Conservation (phyloP, 1,140 invertebrate species). For the Mizuhopecten yessoensis region DNA sequence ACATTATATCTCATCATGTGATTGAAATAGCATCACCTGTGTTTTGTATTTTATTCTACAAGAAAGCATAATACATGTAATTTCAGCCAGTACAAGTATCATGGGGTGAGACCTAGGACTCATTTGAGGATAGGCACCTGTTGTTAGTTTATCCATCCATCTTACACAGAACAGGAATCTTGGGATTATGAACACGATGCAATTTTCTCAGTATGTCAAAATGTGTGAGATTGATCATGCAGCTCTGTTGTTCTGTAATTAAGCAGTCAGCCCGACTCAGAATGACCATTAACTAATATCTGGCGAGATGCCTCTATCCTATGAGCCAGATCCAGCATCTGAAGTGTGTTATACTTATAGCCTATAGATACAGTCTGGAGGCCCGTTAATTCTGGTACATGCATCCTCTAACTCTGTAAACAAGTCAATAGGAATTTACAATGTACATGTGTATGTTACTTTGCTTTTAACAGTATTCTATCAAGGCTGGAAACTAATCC, state of each 20-base stretch:
- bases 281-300: conserved; percentile 22
- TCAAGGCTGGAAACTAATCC: too few species aligned
- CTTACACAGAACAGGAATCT: neutral
- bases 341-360: neutral
- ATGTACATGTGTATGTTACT: too few species aligned
- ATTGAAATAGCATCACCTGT: neutral
- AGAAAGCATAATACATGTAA: neutral
- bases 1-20: neutral
- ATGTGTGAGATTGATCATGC: conserved; percentile 15
- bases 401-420: too few species aligned
- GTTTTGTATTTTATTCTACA: too few species aligned
- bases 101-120: neutral
- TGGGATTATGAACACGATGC: neutral
- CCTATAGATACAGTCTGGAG: too few species aligned
- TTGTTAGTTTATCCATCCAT: neutral
- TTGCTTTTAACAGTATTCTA: too few species aligned
- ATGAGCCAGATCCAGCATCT: neutral
- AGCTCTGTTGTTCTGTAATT: conserved; percentile 24
- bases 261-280: neutral
- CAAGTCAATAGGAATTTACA: too few species aligned
- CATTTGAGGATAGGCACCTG: neutral
- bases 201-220: conserved; percentile 19
- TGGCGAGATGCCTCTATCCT: neutral
- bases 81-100: neutral
- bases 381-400: too few species aligned